Conservation (phyloP, 2,888 invertebrate species). For the Agrotis exclamationis region DNA sequence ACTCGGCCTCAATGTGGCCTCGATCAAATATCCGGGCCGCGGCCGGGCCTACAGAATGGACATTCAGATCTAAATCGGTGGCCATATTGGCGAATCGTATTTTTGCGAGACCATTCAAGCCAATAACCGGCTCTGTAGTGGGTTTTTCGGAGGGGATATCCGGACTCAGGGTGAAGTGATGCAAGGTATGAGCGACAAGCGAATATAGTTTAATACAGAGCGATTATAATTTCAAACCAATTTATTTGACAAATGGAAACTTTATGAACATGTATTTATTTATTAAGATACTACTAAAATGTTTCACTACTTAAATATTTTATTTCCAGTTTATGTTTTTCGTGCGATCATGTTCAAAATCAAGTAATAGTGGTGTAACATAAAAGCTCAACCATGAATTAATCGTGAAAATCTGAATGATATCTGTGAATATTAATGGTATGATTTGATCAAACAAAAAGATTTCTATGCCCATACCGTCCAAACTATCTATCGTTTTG, state of each 20-base stretch:
- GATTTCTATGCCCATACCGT: background rate
- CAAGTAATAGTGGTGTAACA: too few species aligned
- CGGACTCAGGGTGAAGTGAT: constrained; percentile 61
- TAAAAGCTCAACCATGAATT: too few species aligned
- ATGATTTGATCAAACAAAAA: background rate
- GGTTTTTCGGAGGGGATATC: constrained; percentile 76
- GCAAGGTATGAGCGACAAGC: constrained; percentile 41
- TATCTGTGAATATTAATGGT: too few species aligned
- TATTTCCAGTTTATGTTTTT: too few species aligned
- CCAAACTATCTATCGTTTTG: too few species aligned
- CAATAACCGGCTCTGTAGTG: constrained; percentile 79
- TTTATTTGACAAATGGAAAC: background rate
- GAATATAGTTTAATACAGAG: constrained; percentile 9
- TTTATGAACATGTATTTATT: too few species aligned
- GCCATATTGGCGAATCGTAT: constrained; percentile 79
- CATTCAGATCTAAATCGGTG: constrained; percentile 81
- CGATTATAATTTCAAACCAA: background rate
- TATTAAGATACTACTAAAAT: too few species aligned
- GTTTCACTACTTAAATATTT: background rate
- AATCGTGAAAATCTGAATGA: too few species aligned
- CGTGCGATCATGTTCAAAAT: too few species aligned
- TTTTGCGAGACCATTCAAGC: constrained; percentile 78
- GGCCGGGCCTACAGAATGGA: constrained; percentile 75
- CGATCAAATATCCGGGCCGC: constrained; percentile 74
- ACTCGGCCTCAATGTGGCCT: constrained; percentile 55